A percentile compares a stretch with the other conserved stretches of the same genome.
Evolutionary conservation across 2,797 vertebrate species (phyloP).

Genomic region (Buphagus erythrorhynchus): DNA sequence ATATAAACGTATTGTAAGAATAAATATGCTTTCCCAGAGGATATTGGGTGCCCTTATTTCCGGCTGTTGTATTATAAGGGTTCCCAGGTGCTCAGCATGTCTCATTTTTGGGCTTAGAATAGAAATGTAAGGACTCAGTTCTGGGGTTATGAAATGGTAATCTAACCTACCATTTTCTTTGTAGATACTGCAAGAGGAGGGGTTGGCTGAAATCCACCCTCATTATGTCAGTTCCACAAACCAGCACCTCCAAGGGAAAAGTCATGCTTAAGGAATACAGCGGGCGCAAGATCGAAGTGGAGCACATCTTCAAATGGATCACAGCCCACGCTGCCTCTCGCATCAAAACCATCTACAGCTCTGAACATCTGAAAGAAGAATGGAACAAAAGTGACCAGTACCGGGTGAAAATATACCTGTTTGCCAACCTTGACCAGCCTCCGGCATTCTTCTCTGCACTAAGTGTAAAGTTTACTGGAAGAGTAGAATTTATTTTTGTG

Average conservation of each 20-base stretch:
- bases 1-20: background rate
- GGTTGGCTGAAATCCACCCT: constrained; percentile 95
- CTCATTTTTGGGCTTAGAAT: background rate
- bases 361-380: constrained; percentile 86
- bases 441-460: constrained; percentile 95
- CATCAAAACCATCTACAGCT: constrained; percentile 90
- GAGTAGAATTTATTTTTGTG: constrained; percentile 98
- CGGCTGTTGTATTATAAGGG: background rate
- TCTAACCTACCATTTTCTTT: constrained; percentile 1
- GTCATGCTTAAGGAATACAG: constrained; percentile 96
- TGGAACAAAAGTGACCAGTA: constrained; percentile 89
- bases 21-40: background rate
- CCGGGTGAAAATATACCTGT: constrained; percentile 93
- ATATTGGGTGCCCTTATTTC: background rate
- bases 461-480: constrained; percentile 96
- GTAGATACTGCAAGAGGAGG: constrained; percentile 88
- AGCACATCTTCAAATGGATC: constrained; percentile 98
- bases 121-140: background rate
- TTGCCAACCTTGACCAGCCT: constrained; percentile 90
- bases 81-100: background rate
- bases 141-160: background rate
- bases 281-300: constrained; percentile 85
- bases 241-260: constrained; percentile 94
- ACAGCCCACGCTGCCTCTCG: constrained; percentile 93
- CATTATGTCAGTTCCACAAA: constrained; percentile 97